Base-by-base conservation (phyloP, 2,888 invertebrate genomes). In the Campoplex capitator region DNA sequence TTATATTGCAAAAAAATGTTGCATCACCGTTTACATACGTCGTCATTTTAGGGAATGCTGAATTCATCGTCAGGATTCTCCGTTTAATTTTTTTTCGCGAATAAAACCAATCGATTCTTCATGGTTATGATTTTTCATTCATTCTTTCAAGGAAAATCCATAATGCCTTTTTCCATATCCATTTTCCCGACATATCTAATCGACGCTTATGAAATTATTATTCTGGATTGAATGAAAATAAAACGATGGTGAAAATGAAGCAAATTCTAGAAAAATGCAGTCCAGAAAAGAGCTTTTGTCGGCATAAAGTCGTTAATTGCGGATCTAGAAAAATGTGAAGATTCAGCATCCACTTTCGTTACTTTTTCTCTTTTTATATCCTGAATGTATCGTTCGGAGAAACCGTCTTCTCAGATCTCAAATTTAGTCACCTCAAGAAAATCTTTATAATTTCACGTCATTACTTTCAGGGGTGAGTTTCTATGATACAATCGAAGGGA, bases 101-200 rank as follows among this genome's bases (percentile, higher is more conserved):
- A 13, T 45, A 73, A 18, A 2, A 42, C 32, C n/a, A 79, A 13
- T 62, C 23, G 48, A 32, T 73, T 73, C 54, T 48, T 73, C 80
- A 68, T 65, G 16, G 16, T 51, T 51, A 35, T 28, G n/a, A 65
- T 75, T 79, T 79, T 65, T 6, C 83, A 85, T 85, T 73, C 83
- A 80, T 80, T 85, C 83, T 79, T 51, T 45, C 11, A 13, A 13
- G 13, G 38, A 58, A 58, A 28, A 32, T 65, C n/a, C n/a, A 11
- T 7, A 0, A 0, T 8, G 16, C 16, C 32, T 32, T 48, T 28
- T 1, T 48, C 32, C 16, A 23, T 0, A 23, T 48, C 70, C 48
- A 13, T 11, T 32, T 32, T 71, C 8, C 3, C 32, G 6, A 38
- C 6, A 3, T 38, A 38, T 38, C 38, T 38, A 38, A 38, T 38